phyloP scores from a whole-genome alignment of 2,797 vertebrate species.

The Lagocephalus sceleratus region DNA sequence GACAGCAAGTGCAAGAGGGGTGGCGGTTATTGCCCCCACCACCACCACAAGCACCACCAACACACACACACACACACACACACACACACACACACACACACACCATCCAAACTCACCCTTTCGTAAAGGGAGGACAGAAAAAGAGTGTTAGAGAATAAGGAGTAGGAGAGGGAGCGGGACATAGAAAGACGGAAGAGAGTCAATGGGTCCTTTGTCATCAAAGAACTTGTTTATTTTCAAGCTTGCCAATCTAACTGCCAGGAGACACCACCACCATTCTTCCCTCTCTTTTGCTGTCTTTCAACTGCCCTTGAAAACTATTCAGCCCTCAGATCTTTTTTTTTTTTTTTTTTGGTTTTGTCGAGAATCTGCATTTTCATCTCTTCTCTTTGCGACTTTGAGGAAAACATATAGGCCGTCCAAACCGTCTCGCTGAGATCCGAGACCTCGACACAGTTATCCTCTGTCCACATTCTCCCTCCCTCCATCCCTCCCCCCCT shows the following conservation, averaged over 20 bases:
- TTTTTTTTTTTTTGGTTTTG: too few species aligned
- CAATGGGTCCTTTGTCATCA: slow-evolving; percentile 80
- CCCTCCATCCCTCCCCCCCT: slow-evolving; percentile 54
- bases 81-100: slow-evolving; percentile 13
- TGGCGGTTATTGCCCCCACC: slow-evolving; percentile 65
- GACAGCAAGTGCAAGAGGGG: slow-evolving; percentile 67
- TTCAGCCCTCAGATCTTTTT: background rate
- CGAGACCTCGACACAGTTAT: slow-evolving; percentile 54
- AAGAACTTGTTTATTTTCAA: slow-evolving; percentile 84
- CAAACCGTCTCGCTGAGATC: slow-evolving; percentile 44
- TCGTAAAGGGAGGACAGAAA: slow-evolving; percentile 55
- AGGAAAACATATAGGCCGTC: slow-evolving; percentile 18
- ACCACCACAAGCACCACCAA: too few species aligned
- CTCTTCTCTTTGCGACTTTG: slow-evolving; percentile 5
- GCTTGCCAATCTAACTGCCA: slow-evolving; percentile 75
- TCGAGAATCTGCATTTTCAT: slow-evolving; percentile 15
- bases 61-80: slow-evolving; percentile 11
- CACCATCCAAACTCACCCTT: slow-evolving; percentile 56
- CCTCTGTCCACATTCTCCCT: slow-evolving; percentile 65
- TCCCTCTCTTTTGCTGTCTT: slow-evolving; percentile 12
- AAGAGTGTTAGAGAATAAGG: slow-evolving; percentile 61
- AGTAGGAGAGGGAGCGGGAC: slow-evolving; percentile 42
- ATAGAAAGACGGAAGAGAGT: slow-evolving; percentile 52
- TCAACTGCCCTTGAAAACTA: background rate
- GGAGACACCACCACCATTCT: slow-evolving; percentile 55